These are phyloP conservation scores for Drosophila anomalata DNA, from an alignment of 2,888 invertebrate species.

Conservation along the genomic window DNA sequence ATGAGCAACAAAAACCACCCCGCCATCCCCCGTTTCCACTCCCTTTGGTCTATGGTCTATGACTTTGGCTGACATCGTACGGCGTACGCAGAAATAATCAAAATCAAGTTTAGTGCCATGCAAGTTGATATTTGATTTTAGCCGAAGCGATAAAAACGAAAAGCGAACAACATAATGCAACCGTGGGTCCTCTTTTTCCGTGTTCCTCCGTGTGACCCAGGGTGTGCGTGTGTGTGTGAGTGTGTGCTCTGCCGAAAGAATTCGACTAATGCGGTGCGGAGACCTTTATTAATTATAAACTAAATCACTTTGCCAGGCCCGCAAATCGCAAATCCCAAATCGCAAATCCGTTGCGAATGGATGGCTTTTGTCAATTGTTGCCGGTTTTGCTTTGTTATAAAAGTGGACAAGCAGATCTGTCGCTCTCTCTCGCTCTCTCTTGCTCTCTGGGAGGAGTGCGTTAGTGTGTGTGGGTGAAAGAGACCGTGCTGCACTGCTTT, in stretches of 20 bases:
- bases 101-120: constrained; percentile 43
- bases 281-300: constrained; percentile 38
- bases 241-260: constrained; percentile 44
- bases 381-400: constrained; percentile 46
- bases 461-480: constrained; percentile 15
- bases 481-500: constrained; percentile 65
- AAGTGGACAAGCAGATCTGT: constrained; percentile 29
- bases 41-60: constrained; percentile 51
- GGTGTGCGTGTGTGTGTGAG: constrained; percentile 39
- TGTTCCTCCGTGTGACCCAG: constrained; percentile 18
- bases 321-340: constrained; percentile 12
- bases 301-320: constrained; percentile 22
- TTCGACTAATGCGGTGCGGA: constrained; percentile 15
- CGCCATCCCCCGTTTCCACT: constrained; percentile 44
- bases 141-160: background rate
- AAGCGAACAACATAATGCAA: constrained; percentile 57
- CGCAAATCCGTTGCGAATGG: constrained; percentile 37
- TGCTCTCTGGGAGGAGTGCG: constrained; percentile 2
- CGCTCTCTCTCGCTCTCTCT: constrained; percentile 23
- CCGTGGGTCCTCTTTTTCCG: constrained; percentile 44
- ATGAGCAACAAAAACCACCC: constrained; percentile 56
- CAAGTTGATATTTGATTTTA: constrained; percentile 37
- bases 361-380: constrained; percentile 40
- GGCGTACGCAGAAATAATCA: constrained; percentile 25
- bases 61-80: constrained; percentile 60